These are phyloP conservation scores for Nestor notabilis DNA, from an alignment of 2,113 vertebrate species.

Conservation along the genomic window DNA sequence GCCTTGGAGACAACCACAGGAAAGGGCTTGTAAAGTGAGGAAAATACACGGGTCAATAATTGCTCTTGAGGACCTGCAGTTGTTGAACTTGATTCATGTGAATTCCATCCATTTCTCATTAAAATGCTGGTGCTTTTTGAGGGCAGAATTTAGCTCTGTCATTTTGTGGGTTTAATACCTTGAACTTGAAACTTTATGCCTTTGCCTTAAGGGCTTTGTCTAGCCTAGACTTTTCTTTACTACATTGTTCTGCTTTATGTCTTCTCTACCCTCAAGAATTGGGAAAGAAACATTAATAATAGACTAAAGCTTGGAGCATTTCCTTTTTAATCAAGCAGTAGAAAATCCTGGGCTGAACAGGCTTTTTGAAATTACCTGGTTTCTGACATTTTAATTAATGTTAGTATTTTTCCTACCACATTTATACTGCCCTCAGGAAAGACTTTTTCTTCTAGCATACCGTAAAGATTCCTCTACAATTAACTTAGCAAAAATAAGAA, in stretches of 20 bases:
- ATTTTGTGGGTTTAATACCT: background rate
- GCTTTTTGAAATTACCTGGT: background rate
- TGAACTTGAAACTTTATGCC: background rate
- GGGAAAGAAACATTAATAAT: background rate
- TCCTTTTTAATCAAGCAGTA: slow-evolving; percentile 14
- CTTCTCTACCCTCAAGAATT: background rate
- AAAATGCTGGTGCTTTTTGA: background rate
- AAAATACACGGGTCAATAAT: background rate
- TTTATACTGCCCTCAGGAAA: background rate
- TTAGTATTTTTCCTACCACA: background rate
- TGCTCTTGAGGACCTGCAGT: background rate
- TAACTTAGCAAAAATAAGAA: background rate
- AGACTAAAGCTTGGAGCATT: background rate
- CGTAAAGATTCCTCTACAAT: background rate
- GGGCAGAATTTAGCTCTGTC: background rate
- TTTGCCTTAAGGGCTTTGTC: slow-evolving; percentile 7
- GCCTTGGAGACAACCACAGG: background rate
- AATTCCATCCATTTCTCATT: background rate
- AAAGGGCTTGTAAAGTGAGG: background rate
- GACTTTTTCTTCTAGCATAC: background rate
- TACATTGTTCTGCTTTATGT: background rate
- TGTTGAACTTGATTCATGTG: background rate
- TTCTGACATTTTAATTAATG: slow-evolving; percentile 31
- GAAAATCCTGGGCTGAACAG: background rate
- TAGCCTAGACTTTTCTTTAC: background rate